phyloP scores from a whole-genome alignment of 23 tunicate genomes.

The Styela plicata region DNA sequence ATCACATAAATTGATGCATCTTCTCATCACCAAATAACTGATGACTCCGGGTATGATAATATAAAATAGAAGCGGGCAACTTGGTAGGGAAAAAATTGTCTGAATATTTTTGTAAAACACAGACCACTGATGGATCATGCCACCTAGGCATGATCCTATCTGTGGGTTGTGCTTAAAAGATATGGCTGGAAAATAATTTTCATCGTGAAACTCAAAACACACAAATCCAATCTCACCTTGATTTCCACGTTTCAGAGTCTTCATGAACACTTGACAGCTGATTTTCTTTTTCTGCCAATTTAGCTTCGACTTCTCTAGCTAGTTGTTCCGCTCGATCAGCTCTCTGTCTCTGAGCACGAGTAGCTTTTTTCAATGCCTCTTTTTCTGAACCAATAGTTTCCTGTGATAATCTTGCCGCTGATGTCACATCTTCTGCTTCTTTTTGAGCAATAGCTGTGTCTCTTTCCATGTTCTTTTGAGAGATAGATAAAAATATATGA shows the following conservation, averaged over 20 bases:
- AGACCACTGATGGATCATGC: too few relatives aligned
- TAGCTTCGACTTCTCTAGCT: constrained; percentile 34
- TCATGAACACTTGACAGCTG: constrained; percentile 60
- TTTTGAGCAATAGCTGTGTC: constrained; percentile 40
- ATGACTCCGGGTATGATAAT: too few relatives aligned
- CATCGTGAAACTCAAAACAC: too few relatives aligned
- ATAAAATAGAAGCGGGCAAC: too few relatives aligned
- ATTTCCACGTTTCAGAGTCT: constrained; percentile 84
- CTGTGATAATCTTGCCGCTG: constrained; percentile 42
- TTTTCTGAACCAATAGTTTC: constrained; percentile 66
- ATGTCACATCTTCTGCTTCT: constrained; percentile 64
- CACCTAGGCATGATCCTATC: too few relatives aligned
- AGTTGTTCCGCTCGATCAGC: constrained; percentile 73
- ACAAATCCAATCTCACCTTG: too few relatives aligned
- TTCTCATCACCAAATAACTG: too few relatives aligned
- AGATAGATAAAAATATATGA: background rate
- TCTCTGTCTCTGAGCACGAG: constrained; percentile 50
- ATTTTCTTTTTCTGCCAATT: constrained; percentile 49
- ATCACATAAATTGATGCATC: too few relatives aligned
- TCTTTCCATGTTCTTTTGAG: constrained; percentile 59
- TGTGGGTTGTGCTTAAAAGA: too few relatives aligned
- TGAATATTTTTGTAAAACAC: too few relatives aligned
- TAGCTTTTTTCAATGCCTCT: constrained; percentile 65
- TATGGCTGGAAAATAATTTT: too few relatives aligned
- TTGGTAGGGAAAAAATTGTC: too few relatives aligned